Base-by-base conservation (phyloP, 1,140 invertebrate genomes). In the Camponotus floridanus region DNA sequence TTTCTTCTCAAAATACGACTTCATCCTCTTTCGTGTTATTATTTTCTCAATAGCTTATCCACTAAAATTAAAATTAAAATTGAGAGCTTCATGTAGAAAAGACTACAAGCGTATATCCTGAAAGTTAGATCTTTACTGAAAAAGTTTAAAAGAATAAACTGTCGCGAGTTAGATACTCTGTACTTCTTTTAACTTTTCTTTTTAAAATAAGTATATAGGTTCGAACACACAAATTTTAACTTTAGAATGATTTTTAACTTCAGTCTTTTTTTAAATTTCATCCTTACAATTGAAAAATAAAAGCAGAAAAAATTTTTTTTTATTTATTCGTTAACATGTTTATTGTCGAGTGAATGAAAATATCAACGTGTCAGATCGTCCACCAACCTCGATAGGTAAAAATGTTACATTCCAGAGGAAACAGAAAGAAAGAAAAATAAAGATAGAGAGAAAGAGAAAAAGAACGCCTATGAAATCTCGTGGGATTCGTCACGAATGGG, bases 401-500 rank as follows among this genome's bases (percentile, higher is more conserved):
- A 84, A 87, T 81, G 55, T 57, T 57, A 26, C 57, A 48, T 39
- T 51, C 36, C 15, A 51, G 5, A 51, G 4, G 4, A 51, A 5
- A 51, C 4, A 48, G 4, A 48, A 3, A 15, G 13, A 18, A 5
- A 51, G 48, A 45, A 9, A 39, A 3, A 39, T 3, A 39, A 6
- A 39, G 36, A 39, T 3, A 11, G 2, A 45, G 9, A 45, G 42
- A 45, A 9, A 76, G 15, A 33, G 57, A 64, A 8, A 76, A 26
- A 64, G 39, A 18, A 36, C 33, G 62, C 13, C 62, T 59, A 86
- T 78, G 57, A 76, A 88, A 87, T 88, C 86, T 87, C 74, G 67
- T 61, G 78, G 78, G 64, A 67, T 71, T 26, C 33, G 57, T n/a
- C 36, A 31, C 70, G 42, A 51, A 76, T 18, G 48, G 13, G 26